Evolutionary conservation across 2,113 vertebrate species (phyloP), one percentile per base, ranked within the genome.

Genomic region (Mugil cephalus): DNA sequence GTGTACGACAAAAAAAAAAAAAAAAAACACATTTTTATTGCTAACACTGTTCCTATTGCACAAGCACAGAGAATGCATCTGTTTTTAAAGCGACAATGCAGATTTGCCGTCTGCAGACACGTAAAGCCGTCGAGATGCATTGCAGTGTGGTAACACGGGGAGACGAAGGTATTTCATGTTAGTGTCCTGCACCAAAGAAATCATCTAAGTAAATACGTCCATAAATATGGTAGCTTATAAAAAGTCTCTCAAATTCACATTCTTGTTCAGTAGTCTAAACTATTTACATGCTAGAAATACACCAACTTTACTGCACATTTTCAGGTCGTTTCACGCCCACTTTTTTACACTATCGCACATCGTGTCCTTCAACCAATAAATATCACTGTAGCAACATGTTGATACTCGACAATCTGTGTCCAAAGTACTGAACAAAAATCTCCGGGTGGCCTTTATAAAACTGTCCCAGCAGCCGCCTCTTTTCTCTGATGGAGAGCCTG

Each of bases 401-500:
- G 47, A 93, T 71, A 74, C 84, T 92, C 74, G 92, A 93, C 83
- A 95, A 79, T 94, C 93, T 95, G 58, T 95, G 94, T 80, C 95
- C 96, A 94, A 98, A 99, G 93, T 98, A 98, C 55, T 98, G 94
- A 83, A 95, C 93, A 87, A 98, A 99, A 85, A 97, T 95, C 39
- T 95, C 92, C 1, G 97, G 96, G 56, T 99, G 97, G 74, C 94
- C 96, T 89, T 94, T 97, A 43, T 96, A 96, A 90, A 99, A 98
- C 62, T 97, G 97, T 74, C 92, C 94, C 53, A 99, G 92, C 70
- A 97, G 82, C 10, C 95, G 94, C 63, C 94, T 96, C 91, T 95
- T 97, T 55, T 99, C 96, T 89, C 96, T 98, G 58, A 91, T 56
- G 54, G 97, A 95, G 21, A 98, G 91, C 74, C 90, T 95, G 9